Evolutionary conservation across 2,113 vertebrate genomes (phyloP), one percentile per base, ranked within the genome.

Genomic region (Siniperca chuatsi): DNA sequence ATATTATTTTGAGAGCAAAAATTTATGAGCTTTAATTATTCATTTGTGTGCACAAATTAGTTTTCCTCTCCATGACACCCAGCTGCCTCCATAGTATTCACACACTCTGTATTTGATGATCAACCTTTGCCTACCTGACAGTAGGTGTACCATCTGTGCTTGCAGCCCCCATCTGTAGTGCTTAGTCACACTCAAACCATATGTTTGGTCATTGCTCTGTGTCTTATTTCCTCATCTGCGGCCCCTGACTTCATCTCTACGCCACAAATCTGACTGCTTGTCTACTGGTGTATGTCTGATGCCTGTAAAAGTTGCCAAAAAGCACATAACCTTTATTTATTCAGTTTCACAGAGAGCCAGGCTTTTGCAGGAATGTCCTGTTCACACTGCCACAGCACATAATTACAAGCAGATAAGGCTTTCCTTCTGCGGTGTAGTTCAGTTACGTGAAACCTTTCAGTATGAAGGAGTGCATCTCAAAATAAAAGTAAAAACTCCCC

Each of bases 131-230:
- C 71, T 81, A 75, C 70, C 62, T 87, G 81, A 73, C 78, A 85
- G 77, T 82, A 66, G 79, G 25, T 72, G 42, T 35, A 50, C 87
- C 89, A 93, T 91, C 90, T 85, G 85, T 73, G 75, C 69, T n/a
- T 20, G 50, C 37, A 75, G 64, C 21, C 58, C 67, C 85, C 85
- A 68, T 90, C 86, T 88, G 83, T 54, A 71, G 72, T 50, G 75
- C 83, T 85, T 54, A 88, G 48, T 84, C 81, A 89, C 65, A 76
- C 62, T 74, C 61, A 50, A 69, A 71, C 78, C 84, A 82, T 84
- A 81, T 86, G 90, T 58, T 76, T 82, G 48, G 62, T 67, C 78
- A 67, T 20, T 67, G 52, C 67, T 66, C 71, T 62, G 29, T 18
- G 25, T 44, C 52, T 21, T 58, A 52, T 79, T 58, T 23, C 52